Evolutionary conservation across 1,140 invertebrate genomes (phyloP).

Genomic region (Odontomachus brunneus): DNA sequence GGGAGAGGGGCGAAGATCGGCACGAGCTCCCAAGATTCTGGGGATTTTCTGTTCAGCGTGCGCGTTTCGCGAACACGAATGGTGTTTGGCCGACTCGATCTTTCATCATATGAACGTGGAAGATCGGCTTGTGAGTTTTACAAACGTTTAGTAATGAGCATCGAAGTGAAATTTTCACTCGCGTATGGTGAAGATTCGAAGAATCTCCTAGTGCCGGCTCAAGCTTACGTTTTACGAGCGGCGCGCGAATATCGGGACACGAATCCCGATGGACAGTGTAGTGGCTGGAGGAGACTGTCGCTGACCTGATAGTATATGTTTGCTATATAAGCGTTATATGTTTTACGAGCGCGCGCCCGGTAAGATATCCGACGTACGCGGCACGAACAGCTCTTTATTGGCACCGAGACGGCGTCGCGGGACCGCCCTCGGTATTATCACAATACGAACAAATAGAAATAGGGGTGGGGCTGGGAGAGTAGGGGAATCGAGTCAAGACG

Average conservation of each 20-base stretch:
- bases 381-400: slow-evolving; percentile 63
- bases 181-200: neutral
- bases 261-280: neutral
- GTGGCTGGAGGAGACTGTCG: neutral
- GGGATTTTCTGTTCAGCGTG: too few species aligned
- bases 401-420: slow-evolving; percentile 27
- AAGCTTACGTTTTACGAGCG: slow-evolving; percentile 30
- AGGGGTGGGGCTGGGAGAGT: neutral
- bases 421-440: slow-evolving; percentile 77
- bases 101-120: slow-evolving; percentile 3
- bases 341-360: neutral
- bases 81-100: too few species aligned
- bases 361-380: slow-evolving; percentile 44
- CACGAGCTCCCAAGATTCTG: too few species aligned
- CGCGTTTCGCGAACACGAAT: neutral
- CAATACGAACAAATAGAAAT: slow-evolving; percentile 65
- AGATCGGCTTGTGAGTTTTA: slow-evolving; percentile 4
- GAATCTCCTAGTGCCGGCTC: slow-evolving; percentile 2
- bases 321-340: too few species aligned
- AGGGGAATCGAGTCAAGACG: neutral
- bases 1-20: too few species aligned
- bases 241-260: neutral
- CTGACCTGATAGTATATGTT: too few species aligned
- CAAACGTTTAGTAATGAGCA: slow-evolving; percentile 7
- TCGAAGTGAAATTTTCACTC: neutral